Evolutionary conservation across 2,797 vertebrate species (phyloP), one percentile per base, ranked within the genome.

Genomic region (Merluccius polli): DNA sequence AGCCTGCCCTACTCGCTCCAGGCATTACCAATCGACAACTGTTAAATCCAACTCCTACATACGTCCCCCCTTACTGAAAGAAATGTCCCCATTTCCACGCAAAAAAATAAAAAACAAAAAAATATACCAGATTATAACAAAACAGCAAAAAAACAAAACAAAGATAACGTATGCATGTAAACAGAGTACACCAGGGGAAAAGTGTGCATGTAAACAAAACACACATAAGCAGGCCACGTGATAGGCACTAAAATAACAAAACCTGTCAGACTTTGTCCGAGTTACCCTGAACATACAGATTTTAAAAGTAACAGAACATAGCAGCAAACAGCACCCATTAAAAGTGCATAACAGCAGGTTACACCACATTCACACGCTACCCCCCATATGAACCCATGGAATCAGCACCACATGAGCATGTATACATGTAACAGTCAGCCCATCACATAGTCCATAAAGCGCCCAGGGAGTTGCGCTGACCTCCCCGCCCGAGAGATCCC

Each of bases 351-450:
- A 70, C 69, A 70, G 31, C 31, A 70, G 30, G 33, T 70, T 2
- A 33, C 31, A 70, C 31, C 31, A 70, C 18, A 70, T 33, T n/a
- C 31, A 21, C 31, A 70, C 29, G 15, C 67, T 31, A 69, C 67
- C 69, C 31, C 31, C 10, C 35, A 70, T 70, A 70, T 70, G 69
- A 21, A 35, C 31, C 21, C 31, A 32, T 31, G 12, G 27, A 70
- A 35, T 70, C 69, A 70, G 69, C 33, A 70, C 33, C 69, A 70
- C 31, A 33, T 31, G 65, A 68, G 24, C 65, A 68, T 68, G 65
- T 30, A 24, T 68, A 68, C 65, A 12, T 10, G 65, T 3, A 13
- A 9, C 3, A 27, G 13, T 68, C 65, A 68, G 65, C 65, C 65
- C 65, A 68, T 68, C 69, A 70, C 69, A 33, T 33, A 70, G 32